Evolutionary conservation across 2,888 invertebrate species (phyloP), one percentile per base, ranked within the genome.

Genomic region (Parnassius mnemosyne): DNA sequence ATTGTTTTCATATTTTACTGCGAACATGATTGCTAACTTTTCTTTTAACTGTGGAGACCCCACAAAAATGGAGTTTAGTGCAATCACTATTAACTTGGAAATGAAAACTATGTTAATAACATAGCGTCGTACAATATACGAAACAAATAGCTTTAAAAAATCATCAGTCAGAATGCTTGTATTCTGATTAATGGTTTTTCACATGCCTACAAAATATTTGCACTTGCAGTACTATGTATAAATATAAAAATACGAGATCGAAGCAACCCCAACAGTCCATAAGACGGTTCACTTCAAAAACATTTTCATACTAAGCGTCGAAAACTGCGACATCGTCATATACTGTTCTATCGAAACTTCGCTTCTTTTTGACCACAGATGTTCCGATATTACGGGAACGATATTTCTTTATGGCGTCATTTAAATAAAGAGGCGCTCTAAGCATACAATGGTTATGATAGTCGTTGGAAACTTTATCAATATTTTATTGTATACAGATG

Each of bases 361-460:
- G 52, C 52, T 85, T 85, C 81, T 80, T 81, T 81, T 76, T 67
- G 79, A 80, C 82, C 77, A 83, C 87, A 87, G 87, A 84, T 88
- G 87, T 80, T 81, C 76, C 76, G 79, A 81, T 84, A 84, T 87
- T 85, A 82, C 72, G 76, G 76, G 71, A 71, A 72, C 80, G 79
- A 81, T 84, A 83, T 81, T 81, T 82, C 83, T 87, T 88, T 87
- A 88, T 83, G 84, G 70, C 79, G 77, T 79, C 80, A 85, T 87
- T 88, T 86, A 85, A 86, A 84, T 87, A 85, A 86, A 81, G 81
- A 81, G 73, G 77, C 79, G 76, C 77, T 80, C 76, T 80, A 76
- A 78, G 71, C 73, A 71, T 69, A 75, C 77, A 77, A 77, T 73
- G 75, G 75, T 74, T 74, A 63, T 74, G 68, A 74, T 69, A 75